A percentile compares a stretch with the other conserved stretches of the same genome.
These are phyloP conservation scores for Selene dorsalis DNA, from an alignment of 2,797 vertebrate species.

Conservation along the genomic window DNA sequence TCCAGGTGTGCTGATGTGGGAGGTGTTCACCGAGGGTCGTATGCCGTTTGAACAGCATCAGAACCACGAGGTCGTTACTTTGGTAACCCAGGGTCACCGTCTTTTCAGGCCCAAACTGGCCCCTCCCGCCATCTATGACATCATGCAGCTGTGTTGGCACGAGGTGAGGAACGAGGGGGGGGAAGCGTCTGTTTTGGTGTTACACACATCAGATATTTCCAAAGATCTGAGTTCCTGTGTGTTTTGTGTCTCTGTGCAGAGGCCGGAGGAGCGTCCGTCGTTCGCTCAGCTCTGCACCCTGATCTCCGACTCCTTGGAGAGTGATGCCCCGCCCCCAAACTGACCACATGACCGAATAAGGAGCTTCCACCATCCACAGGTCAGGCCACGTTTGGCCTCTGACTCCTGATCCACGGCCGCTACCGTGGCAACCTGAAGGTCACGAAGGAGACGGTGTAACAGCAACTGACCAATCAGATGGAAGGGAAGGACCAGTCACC, in stretches of 20 bases:
- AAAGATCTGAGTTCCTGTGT: background rate
- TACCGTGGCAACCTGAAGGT: background rate
- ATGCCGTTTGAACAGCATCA: slow-evolving; percentile 93
- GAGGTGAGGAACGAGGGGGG: slow-evolving; percentile 84
- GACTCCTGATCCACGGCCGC: background rate
- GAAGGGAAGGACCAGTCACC: background rate
- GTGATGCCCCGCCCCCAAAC: slow-evolving; percentile 68
- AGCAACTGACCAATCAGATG: slow-evolving; percentile 6
- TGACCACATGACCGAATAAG: slow-evolving; percentile 40
- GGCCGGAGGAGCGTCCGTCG: slow-evolving; percentile 87
- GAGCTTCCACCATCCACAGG: background rate
- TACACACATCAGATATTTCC: too few relatives aligned
- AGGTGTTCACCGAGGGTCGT: slow-evolving; percentile 93
- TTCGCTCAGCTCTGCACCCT: slow-evolving; percentile 85
- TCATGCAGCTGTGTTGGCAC: slow-evolving; percentile 92
- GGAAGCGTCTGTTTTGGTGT: background rate
- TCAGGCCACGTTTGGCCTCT: background rate
- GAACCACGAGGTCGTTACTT: slow-evolving; percentile 93
- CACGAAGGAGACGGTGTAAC: background rate
- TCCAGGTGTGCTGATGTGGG: slow-evolving; percentile 96
- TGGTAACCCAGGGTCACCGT: slow-evolving; percentile 90
- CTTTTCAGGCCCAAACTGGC: slow-evolving; percentile 90
- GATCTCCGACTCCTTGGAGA: slow-evolving; percentile 87
- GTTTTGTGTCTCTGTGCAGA: slow-evolving; percentile 78
- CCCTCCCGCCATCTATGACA: slow-evolving; percentile 84